phyloP scores from a whole-genome alignment of 2,888 invertebrate species.

The Volucella zonaria region DNA sequence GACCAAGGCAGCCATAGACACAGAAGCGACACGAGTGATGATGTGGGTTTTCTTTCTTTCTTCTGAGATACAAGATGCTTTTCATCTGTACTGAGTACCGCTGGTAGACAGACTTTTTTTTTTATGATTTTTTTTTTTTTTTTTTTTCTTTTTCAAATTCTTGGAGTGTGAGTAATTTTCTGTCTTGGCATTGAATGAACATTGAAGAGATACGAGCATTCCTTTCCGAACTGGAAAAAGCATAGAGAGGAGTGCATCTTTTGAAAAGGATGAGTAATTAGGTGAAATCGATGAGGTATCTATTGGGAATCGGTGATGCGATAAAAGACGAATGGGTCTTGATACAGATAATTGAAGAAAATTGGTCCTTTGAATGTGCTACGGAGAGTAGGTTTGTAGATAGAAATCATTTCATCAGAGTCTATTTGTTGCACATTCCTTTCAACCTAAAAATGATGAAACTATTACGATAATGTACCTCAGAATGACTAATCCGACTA shows the following conservation, averaged over 20 bases:
- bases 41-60: conserved; percentile 45
- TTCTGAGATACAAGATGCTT: conserved; percentile 55
- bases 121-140: conserved; percentile 34
- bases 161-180: conserved; percentile 68
- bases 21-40: conserved; percentile 50
- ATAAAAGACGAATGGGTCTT: neutral
- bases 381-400: too few species aligned
- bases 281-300: conserved; percentile 65
- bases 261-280: conserved; percentile 63
- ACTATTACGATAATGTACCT: too few species aligned
- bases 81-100: conserved; percentile 40
- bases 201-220: conserved; percentile 9
- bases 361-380: too few species aligned
- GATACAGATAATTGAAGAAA: neutral
- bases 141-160: conserved; percentile 36
- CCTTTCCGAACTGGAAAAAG: conserved; percentile 4
- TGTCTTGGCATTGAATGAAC: conserved; percentile 35
- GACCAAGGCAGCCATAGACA: conserved; percentile 2
- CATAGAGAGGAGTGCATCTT: conserved; percentile 27
- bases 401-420: too few species aligned
- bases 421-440: too few species aligned
- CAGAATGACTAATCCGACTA: too few species aligned
- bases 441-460: too few species aligned
- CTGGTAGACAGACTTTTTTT: conserved; percentile 43
- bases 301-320: conserved; percentile 43